phyloP scores from a whole-genome alignment of 2,113 vertebrate species.

The Progne subis region DNA sequence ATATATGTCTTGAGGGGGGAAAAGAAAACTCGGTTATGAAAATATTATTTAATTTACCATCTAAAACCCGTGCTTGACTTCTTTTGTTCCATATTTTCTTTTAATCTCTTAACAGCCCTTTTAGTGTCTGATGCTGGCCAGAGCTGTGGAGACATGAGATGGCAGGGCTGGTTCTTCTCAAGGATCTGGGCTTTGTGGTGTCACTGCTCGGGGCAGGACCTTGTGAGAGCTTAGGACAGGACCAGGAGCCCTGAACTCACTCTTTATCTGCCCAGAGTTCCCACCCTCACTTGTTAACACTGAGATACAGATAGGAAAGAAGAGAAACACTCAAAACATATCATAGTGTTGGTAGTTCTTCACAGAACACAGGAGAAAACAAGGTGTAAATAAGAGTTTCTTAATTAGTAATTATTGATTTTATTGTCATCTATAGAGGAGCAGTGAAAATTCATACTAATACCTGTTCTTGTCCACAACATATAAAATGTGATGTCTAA shows the following conservation, averaged over 20 bases:
- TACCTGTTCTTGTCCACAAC: background rate
- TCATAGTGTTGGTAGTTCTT: background rate
- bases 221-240: background rate
- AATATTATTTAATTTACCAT: background rate
- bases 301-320: slow-evolving; percentile 8
- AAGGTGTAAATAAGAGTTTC: background rate
- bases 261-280: background rate
- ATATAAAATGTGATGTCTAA: background rate
- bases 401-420: background rate
- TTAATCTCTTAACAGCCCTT: background rate
- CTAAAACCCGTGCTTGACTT: background rate
- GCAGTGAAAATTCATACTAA: background rate
- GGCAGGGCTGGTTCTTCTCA: background rate
- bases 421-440: background rate
- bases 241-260: background rate
- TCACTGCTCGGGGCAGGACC: background rate
- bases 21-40: background rate
- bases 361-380: background rate
- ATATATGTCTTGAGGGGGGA: background rate
- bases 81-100: background rate
- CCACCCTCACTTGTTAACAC: background rate
- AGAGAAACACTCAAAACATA: slow-evolving; percentile 6
- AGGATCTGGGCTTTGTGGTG: background rate
- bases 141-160: background rate
- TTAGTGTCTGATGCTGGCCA: background rate